Base-by-base conservation (phyloP, 1,140 invertebrate genomes). In the Cyphomyrmex costatus region DNA sequence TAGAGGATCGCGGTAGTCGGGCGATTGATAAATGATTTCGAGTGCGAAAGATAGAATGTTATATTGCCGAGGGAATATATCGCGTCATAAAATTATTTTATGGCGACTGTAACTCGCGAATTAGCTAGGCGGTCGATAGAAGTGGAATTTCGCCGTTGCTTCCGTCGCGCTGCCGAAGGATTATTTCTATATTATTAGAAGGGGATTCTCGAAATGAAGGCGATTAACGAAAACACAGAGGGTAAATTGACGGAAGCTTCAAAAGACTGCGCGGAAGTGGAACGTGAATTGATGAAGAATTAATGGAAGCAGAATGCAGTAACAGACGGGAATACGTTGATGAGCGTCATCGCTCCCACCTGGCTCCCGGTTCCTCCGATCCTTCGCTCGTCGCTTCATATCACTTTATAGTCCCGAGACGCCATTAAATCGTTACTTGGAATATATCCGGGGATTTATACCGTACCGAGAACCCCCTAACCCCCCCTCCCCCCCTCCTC, bases 371-470 rank as follows among this genome's bases (percentile, higher is more conserved):
- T 42, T 46, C 4, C 30, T 8, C 30, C 19, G 1, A 19, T 46
- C 36, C 2, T 24, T n/a, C 1, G n/a, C 51, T 70, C 33, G 30
- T 8, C 30, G 46, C 49, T 73, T 36, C 68, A 60, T 83, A 83
- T 60, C 66, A 33, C 53, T 83, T 74, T 83, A 83, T 46, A 60
- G 68, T 49, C 66, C 21, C 53, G 36, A 85, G 82, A 78, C 71
- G 60, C 82, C 46, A 49, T 85, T 78, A 85, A 85, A 85, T 78
- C 46, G 60, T 84, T 84, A 84, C 82, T 60, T 46, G 80, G 53
- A 76, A 42, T 49, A 78, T 66, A 76, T 78, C 46, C 68, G 53
- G 24, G 58, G 49, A 65, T 85, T 63, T 65, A 78, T 65, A 46
- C 16, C 30, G 73, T 42, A 61, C 58, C 73, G 42, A n/a, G 33